Conservation (phyloP, 2,113 vertebrate species). For the Erpornis zantholeuca region DNA sequence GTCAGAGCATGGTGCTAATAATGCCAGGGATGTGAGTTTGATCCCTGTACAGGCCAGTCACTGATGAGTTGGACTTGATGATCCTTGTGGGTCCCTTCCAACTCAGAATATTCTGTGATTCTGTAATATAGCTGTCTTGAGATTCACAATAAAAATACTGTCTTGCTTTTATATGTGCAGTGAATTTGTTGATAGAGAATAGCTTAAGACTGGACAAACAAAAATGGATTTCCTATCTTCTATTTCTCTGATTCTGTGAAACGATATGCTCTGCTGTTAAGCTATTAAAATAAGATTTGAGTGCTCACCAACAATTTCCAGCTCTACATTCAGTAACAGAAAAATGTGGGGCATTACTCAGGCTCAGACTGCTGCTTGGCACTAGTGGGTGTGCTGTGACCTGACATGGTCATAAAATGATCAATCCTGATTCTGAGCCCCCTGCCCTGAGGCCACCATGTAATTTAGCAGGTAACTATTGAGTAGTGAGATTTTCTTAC, state of each 20-base stretch:
- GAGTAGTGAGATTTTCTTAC: neutral
- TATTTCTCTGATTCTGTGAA: neutral
- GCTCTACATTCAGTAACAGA: neutral
- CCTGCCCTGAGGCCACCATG: neutral
- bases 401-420: neutral
- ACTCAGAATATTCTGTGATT: neutral
- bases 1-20: neutral
- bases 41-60: neutral
- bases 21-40: neutral
- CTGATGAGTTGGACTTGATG: neutral
- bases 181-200: neutral
- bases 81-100: neutral
- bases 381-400: neutral
- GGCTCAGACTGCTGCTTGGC: neutral
- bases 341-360: neutral
- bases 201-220: neutral
- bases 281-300: neutral
- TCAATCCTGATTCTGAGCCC: neutral
- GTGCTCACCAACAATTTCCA: neutral
- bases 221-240: neutral
- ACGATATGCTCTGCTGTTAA: neutral
- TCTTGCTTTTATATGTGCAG: neutral
- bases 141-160: rapidly evolving
- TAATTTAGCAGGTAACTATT: neutral
- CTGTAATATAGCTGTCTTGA: neutral